Base-by-base conservation (phyloP, 2,797 vertebrate species). In the Diglossa cyanea region DNA sequence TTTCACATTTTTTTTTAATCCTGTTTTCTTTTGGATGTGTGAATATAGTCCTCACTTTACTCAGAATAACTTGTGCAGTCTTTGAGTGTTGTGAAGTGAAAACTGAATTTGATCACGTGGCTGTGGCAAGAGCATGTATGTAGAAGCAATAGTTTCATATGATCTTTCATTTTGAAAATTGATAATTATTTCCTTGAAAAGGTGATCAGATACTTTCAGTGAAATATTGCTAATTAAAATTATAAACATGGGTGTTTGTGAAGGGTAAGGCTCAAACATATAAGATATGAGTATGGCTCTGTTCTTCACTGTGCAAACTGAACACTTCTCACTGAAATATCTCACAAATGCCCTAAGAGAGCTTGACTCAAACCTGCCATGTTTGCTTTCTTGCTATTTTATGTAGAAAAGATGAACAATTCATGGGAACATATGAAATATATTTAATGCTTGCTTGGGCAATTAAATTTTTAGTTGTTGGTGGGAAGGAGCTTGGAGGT, bases 401-500 rank as follows among this genome's bases (percentile, higher is more conserved):
- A 19, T 37, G 11, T 37, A 58, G 6, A 9, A 80, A 77, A 58
- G 7, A n/a, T 23, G 8, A 51, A 65, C 18, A 50, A 48, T 37
- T 71, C 1, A 13, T 37, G 4, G 26, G 28, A 44, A 93, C 26
- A 6, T 30, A 40, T 13, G 23, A 42, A 73, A 74, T 80, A 24
- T 5, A 28, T 76, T 61, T 65, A 65, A 55, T 25, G 3, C 40
- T 68, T 65, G 2, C 55, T 71, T 63, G 26, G 17, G 8, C 6
- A 74, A 31, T 51, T n/a, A 35, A 21, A 25, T 16, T 55, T 84
- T 63, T 42, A 47, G 6, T 24, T 68, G 6, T 0, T 63, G 24
- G 3, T 28, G 8, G 4, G 13, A 5, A 8, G 15, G 23, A 11
- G 11, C 3, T 30, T 21, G 26, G 6, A 10, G 3, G 6, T 33